Conservation (phyloP, 2,113 vertebrate genomes). For the Apteryx owenii region DNA sequence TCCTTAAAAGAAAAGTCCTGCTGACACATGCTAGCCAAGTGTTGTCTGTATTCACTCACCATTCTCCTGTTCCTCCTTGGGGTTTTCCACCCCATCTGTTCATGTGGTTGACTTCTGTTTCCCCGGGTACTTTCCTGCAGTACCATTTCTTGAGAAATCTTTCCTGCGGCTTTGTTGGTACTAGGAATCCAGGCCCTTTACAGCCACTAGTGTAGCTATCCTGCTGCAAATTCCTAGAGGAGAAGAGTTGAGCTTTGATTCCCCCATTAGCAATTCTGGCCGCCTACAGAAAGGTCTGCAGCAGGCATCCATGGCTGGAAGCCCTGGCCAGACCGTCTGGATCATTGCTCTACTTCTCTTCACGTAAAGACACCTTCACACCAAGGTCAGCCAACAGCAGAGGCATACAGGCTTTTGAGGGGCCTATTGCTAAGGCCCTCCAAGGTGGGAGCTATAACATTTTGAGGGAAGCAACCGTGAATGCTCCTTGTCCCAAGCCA, state of each 20-base stretch:
- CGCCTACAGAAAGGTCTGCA: neutral
- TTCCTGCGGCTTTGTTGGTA: neutral
- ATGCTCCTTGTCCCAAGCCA: neutral
- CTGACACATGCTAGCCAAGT: neutral
- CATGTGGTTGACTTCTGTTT: neutral
- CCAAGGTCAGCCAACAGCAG: neutral
- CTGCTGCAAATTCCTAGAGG: neutral
- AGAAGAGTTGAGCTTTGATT: neutral
- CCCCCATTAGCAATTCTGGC: neutral
- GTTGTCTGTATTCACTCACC: neutral
- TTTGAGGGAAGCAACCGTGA: neutral
- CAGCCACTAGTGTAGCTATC: neutral
- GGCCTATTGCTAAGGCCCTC: neutral
- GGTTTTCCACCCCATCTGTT: neutral
- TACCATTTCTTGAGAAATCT: neutral
- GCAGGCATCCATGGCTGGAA: neutral
- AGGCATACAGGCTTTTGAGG: neutral
- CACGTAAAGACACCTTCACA: neutral
- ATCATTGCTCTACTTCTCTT: neutral
- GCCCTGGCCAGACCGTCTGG: neutral
- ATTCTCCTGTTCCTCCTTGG: neutral
- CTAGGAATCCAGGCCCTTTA: neutral
- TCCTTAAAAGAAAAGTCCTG: neutral
- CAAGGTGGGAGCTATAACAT: neutral
- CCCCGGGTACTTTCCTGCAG: neutral